phyloP scores from a whole-genome alignment of 2,113 vertebrate genomes.

The Chaetodon auriga region DNA sequence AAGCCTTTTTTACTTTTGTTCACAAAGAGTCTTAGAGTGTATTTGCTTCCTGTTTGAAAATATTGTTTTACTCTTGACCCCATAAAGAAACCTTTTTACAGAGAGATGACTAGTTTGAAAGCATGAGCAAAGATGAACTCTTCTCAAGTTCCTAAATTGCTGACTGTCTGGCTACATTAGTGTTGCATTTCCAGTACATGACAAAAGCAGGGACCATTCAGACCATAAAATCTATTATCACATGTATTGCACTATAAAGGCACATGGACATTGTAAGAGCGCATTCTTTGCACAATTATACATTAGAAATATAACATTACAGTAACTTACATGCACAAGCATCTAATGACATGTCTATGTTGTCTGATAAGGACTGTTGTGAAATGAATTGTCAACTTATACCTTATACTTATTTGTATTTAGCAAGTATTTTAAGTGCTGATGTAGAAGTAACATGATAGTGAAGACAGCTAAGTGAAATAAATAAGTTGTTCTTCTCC shows the following conservation, averaged over 20 bases:
- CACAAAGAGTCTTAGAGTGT: not conserved
- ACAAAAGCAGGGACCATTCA: not conserved
- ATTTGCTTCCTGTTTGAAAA: not conserved
- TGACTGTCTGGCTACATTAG: not conserved
- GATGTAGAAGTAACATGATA: not conserved
- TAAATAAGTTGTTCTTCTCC: not conserved
- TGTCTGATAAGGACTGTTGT: not conserved
- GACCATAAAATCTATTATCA: not conserved
- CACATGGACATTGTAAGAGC: not conserved
- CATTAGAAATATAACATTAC: not conserved
- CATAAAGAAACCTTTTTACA: not conserved
- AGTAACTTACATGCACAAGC: not conserved
- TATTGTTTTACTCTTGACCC: not conserved
- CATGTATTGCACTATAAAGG: not conserved
- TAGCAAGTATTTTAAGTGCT: slow-evolving; percentile 3
- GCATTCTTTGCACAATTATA: not conserved
- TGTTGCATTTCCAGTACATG: not conserved
- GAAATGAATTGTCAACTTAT: not conserved
- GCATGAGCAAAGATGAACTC: not conserved
- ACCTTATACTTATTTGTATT: slow-evolving; percentile 8
- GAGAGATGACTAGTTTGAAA: not conserved
- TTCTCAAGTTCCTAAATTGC: not conserved
- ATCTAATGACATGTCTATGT: not conserved
- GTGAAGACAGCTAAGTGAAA: slow-evolving; percentile 11
- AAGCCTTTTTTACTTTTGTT: not conserved